Evolutionary conservation across 23 tunicate genomes (phyloP), one percentile per base, ranked within the genome.

Genomic region (Aplidium turbinatum): DNA sequence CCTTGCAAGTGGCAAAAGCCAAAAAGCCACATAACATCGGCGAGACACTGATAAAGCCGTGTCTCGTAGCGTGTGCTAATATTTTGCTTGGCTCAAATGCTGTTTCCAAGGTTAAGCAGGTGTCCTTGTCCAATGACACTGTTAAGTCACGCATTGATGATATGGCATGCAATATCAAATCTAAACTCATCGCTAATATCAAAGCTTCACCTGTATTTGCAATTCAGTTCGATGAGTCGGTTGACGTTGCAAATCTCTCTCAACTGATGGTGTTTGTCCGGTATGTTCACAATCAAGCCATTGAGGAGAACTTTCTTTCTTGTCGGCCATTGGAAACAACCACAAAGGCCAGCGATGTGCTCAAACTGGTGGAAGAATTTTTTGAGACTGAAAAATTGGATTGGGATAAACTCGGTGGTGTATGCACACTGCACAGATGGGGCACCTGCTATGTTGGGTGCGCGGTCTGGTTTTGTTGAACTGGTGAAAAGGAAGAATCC

Each of bases 371-470:
- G 0, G 1, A 0, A 68, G 36, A 22, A 0, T 38, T 77, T 39
- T 77, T 77, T 67, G 0, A 3, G 2, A 0, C 77, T 0, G 76
- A 0, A 38, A 0, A 3, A 36, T 39, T 77, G 18, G 61, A 77
- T 1, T 77, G 82, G 82, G 47, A 65, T 13, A 67, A 30, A 45
- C 63, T 40, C 1, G 82, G 0, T 47, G 82, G 0, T 47, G 66
- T 2, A 18, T n/a, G n/a, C n/a, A n/a, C n/a, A n/a, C n/a, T 74
- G 80, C 52, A 74, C 69, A 0, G 80, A 74, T 74, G 80, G 71
- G 0, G 80, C 80, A 11, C 35, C 77, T 42, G 22, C 82, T 0
- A 77, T 77, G 82, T 35, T 77, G 0, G 58, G 76, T 20, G 1
- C 67, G 1, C 58, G 35, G 0, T 77, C 82, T 0, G 82, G 77